Base-by-base conservation (phyloP, 2,113 vertebrate species). In the Anguilla rostrata region DNA sequence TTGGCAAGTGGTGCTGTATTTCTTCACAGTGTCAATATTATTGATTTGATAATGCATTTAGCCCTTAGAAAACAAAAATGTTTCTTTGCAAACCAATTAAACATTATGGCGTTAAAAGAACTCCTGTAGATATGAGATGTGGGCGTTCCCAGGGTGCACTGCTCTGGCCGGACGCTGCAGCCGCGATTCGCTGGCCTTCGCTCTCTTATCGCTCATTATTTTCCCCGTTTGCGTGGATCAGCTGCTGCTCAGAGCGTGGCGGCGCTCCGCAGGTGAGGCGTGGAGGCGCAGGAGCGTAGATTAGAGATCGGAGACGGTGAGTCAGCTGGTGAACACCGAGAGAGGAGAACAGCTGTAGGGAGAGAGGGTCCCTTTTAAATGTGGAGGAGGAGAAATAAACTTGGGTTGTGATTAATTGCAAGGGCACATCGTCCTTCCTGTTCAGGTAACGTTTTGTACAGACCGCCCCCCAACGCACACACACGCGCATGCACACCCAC, bases 371-470 rank as follows among this genome's bases (percentile, higher is more conserved):
- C 34, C 34, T 34, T 34, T 34, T 34, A 34, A 34, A 34, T 34
- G 34, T 34, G 34, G 34, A 34, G 34, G 34, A 34, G 43, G 26
- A 46, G 15, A 20, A 82, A 40, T 81, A 34, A 40, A 89, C 88
- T 87, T 91, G 86, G 86, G 84, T 89, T 89, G 84, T 53, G 82
- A 85, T 79, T 81, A 87, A 39, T 86, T 85, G 83, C 83, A 87
- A 84, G 49, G 82, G 86, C 86, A 41, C 39, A 82, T 83, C 87
- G 79, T 85, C 75, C 86, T 84, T 56, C 88, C 82, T 39, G 86
- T 87, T 84, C 60, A 82, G 63, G 56, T 39, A 26, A 86, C 87
- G n/a, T 39, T 75, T 29, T 22, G 2, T 11, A 46, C 26, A 56
- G 15, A 9, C 56, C 56, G 14, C 14, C 56, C 14, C 14, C 14